Evolutionary conservation across 2,888 invertebrate species (phyloP), one percentile per base, ranked within the genome.

Genomic region (Cosmorhoe ocellata): DNA sequence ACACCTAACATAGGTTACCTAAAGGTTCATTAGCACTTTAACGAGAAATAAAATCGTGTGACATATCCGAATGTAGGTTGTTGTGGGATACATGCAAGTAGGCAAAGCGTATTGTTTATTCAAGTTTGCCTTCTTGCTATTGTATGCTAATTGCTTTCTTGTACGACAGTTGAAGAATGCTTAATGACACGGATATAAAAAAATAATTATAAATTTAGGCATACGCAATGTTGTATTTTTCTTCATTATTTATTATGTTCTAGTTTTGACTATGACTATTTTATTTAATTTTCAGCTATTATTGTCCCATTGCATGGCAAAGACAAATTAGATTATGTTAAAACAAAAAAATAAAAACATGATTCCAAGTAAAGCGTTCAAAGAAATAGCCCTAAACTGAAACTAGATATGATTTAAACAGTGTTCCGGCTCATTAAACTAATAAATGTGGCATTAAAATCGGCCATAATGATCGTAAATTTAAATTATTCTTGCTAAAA

Each of bases 391-490:
- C 32, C 46, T 56, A 56, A 55, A 59, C 51, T 46, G 55, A 54
- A 59, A 59, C 54, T 49, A 41, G 39, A 54, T 51, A 59, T 51
- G 59, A 61, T 57, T 57, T 58, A 59, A 54, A 41, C 52, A 55
- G 52, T 58, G 53, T 52, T 55, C 52, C 38, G 43, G 43, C 54
- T 59, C 56, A 61, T 59, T 58, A 56, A 43, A 57, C 44, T 56
- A 49, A 59, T 61, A 59, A 63, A 63, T 58, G 55, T 55, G 52
- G 52, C 51, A 53, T 59, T 51, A 59, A 58, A 51, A 57, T 60
- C 43, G 52, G 48, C 51, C 33, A 55, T 43, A 55, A 45, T 37
- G 54, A 50, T 53, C 54, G 55, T 63, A 59, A 61, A 59, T 60
- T 52, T 48, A 28, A 59, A 57, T 55, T 54, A 52, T 59, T 38